These are phyloP conservation scores for Drosophila siamana DNA, from an alignment of 2,888 invertebrate species.

Conservation along the genomic window DNA sequence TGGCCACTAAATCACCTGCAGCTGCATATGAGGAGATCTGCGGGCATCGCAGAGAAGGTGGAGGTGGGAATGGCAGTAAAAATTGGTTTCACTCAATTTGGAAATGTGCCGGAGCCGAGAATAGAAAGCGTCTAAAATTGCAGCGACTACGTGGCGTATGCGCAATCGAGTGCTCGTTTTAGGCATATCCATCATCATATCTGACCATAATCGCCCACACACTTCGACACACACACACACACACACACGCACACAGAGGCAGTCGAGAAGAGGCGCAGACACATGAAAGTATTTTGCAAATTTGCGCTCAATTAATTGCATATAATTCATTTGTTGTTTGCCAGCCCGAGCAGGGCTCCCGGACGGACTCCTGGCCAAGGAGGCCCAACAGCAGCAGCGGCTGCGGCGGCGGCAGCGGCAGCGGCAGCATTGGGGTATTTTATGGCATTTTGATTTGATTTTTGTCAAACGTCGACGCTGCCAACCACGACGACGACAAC, in stretches of 20 bases:
- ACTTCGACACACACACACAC: neutral
- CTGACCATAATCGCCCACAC: conserved; percentile 51
- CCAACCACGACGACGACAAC: conserved; percentile 23
- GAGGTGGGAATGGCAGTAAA: neutral
- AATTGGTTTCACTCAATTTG: conserved; percentile 40
- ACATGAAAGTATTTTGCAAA: conserved; percentile 79
- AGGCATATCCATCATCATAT: conserved; percentile 73
- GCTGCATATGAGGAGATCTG: conserved; percentile 1
- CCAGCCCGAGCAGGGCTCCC: conserved; percentile 23
- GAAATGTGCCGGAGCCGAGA: conserved; percentile 17
- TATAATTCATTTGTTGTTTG: conserved; percentile 82
- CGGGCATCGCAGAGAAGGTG: neutral
- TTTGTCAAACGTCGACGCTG: conserved; percentile 63
- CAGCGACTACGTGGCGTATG: conserved; percentile 53
- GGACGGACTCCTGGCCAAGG: neutral
- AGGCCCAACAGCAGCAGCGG: neutral
- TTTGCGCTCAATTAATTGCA: conserved; percentile 84
- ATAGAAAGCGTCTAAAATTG: conserved; percentile 26
- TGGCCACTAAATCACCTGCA: conserved; percentile 52
- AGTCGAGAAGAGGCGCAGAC: conserved; percentile 48
- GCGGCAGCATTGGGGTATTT: conserved; percentile 72
- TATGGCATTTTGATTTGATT: conserved; percentile 83
- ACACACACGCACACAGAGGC: conserved; percentile 6
- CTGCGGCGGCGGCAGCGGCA: too few relatives aligned
- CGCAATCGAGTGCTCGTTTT: conserved; percentile 50